Conservation (phyloP, 2,113 vertebrate genomes). For the Protobothrops mucrosquamatus region DNA sequence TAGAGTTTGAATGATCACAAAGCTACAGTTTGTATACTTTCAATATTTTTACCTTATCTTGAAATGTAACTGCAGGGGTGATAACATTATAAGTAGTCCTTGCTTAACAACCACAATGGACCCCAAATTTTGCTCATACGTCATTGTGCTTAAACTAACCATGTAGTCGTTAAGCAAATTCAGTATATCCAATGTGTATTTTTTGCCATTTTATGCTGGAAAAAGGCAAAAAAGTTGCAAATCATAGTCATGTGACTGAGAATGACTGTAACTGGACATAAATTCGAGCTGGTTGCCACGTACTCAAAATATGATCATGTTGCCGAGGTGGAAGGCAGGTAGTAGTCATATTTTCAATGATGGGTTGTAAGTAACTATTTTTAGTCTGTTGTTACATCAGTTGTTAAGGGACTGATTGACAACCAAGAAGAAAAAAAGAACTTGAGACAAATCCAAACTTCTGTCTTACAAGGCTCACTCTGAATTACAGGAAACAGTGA, state of each 20-base stretch:
- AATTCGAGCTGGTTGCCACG: no score
- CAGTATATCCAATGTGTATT: no score
- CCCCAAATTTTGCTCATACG: no score
- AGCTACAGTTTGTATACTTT: no score
- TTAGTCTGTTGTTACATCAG: neutral
- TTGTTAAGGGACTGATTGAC: neutral
- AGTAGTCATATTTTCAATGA: neutral
- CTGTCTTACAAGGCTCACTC: neutral
- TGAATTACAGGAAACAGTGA: neutral
- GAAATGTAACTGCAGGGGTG: no score
- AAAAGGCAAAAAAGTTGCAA: no score
- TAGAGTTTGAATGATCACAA: neutral
- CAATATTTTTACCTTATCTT: neutral
- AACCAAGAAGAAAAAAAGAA: neutral
- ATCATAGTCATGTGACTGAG: neutral
- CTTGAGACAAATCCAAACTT: neutral
- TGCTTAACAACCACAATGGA: no score
- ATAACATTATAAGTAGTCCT: no score
- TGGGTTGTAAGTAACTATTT: neutral
- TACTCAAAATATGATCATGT: neutral
- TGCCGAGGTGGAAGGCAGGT: accelerated
- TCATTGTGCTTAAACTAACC: no score
- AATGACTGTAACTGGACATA: neutral
- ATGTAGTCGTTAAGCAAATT: no score
- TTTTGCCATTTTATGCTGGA: no score